These are phyloP conservation scores for Eledone cirrhosa DNA, from an alignment of 2,888 invertebrate genomes.

Conservation along the genomic window DNA sequence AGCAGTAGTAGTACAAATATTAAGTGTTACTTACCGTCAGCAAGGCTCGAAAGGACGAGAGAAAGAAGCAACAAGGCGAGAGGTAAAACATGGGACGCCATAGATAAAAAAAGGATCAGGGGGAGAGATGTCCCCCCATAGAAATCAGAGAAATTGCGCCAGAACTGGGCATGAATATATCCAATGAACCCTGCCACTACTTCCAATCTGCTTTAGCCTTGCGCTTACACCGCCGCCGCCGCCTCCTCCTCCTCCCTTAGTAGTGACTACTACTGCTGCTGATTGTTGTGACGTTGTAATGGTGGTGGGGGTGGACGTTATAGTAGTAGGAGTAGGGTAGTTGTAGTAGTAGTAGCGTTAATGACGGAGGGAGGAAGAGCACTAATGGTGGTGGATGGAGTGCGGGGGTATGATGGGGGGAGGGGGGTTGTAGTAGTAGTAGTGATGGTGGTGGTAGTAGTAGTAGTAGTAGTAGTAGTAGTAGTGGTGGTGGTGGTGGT, in stretches of 20 bases:
- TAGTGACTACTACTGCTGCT: background rate
- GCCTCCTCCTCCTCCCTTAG: background rate
- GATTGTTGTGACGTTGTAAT: background rate
- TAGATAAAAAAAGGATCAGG: slow-evolving; percentile 20
- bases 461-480: background rate
- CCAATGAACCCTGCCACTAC: slow-evolving; percentile 21
- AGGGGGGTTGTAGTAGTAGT: background rate
- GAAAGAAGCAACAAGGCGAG: slow-evolving; percentile 17
- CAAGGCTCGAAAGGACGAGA: slow-evolving; percentile 21
- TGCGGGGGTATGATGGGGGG: background rate
- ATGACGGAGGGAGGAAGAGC: background rate
- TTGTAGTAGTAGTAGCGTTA: background rate
- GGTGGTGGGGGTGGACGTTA: background rate
- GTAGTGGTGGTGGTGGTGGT: too few species aligned
- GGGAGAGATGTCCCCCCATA: slow-evolving; percentile 20
- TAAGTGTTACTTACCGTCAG: slow-evolving; percentile 14
- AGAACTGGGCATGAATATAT: slow-evolving; percentile 24
- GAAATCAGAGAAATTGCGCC: slow-evolving; percentile 24
- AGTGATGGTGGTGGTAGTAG: background rate
- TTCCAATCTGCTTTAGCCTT: slow-evolving; percentile 1
- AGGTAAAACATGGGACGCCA: slow-evolving; percentile 20
- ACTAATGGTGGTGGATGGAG: too few species aligned
- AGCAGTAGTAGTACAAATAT: too few species aligned
- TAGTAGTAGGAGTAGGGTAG: background rate
- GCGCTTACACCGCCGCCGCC: background rate